phyloP scores from a whole-genome alignment of 2,113 vertebrate genomes.

The Pterophyllum scalare region DNA sequence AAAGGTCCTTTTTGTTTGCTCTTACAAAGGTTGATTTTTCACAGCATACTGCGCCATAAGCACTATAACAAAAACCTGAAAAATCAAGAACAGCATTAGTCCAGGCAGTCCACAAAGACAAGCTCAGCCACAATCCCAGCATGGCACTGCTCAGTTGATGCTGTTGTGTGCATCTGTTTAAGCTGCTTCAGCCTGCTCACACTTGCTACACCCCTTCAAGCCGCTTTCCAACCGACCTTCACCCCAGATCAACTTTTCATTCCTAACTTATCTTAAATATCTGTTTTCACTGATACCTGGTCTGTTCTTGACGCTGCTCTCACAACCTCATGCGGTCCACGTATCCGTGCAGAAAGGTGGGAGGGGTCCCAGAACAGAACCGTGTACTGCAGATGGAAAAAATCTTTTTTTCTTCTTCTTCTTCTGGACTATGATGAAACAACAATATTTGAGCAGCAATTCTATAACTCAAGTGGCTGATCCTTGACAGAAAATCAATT shows the following conservation, averaged over 20 bases:
- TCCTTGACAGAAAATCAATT: neutral
- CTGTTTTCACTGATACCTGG: neutral
- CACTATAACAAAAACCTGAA: neutral
- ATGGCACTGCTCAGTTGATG: neutral
- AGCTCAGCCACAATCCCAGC: neutral
- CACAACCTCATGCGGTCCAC: neutral
- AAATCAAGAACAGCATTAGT: neutral
- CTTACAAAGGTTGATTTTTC: constrained; percentile 41
- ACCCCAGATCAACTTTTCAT: neutral
- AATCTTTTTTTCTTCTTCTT: neutral
- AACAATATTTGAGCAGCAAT: neutral
- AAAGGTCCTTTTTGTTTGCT: constrained; percentile 37
- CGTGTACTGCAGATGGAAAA: neutral
- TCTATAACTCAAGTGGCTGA: neutral
- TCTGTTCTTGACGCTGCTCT: neutral
- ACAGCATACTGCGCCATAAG: neutral
- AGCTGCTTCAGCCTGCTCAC: neutral
- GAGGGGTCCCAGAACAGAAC: neutral
- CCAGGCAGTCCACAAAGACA: neutral
- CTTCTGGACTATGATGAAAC: neutral
- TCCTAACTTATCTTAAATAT: no score
- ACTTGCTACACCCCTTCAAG: neutral
- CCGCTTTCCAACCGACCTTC: neutral
- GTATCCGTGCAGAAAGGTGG: neutral
- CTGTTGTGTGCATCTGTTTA: neutral